Percentiles rank a stretch among this genome's conserved stretches.
Conservation (phyloP, 1,140 invertebrate species). For the Heliconius nattereri region DNA sequence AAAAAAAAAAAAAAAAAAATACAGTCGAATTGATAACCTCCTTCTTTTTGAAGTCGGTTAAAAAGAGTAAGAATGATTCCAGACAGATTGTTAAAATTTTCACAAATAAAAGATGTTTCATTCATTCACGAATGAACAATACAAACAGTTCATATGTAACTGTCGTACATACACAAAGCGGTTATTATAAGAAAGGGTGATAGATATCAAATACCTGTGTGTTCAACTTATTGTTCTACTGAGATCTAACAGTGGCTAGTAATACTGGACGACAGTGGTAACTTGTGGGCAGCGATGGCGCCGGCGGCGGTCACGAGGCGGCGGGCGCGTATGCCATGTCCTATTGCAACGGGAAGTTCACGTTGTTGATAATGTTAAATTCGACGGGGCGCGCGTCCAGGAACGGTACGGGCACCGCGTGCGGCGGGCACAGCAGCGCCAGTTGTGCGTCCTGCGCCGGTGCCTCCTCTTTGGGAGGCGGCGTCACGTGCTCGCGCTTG, state of each 20-base stretch:
- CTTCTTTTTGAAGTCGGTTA: too few species aligned
- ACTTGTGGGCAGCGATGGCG: slow-evolving; percentile 20
- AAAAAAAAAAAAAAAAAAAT: too few species aligned
- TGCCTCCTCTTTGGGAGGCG: slow-evolving; percentile 75
- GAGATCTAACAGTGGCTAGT: slow-evolving; percentile 62
- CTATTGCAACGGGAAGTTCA: slow-evolving; percentile 87
- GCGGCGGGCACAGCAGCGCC: slow-evolving; percentile 69
- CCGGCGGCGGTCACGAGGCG: slow-evolving; percentile 60
- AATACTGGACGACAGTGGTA: slow-evolving; percentile 51
- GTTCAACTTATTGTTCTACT: slow-evolving; percentile 62
- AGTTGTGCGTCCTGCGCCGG: slow-evolving; percentile 70
- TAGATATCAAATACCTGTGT: slow-evolving; percentile 50
- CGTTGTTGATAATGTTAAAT: slow-evolving; percentile 84
- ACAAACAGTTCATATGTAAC: slow-evolving; percentile 1
- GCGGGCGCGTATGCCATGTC: slow-evolving; percentile 73
- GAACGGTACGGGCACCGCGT: slow-evolving; percentile 81
- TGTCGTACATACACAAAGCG: slow-evolving; percentile 31
- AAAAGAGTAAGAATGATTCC: too few species aligned
- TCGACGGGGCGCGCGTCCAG: slow-evolving; percentile 83
- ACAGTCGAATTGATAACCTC: too few species aligned
- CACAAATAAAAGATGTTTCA: too few species aligned
- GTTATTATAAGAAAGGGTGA: slow-evolving; percentile 42
- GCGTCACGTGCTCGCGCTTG: slow-evolving; percentile 84
- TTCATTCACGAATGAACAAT: too few species aligned
- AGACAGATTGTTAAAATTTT: not conserved